These are phyloP conservation scores for Drosophila ezoana DNA, from an alignment of 2,888 invertebrate genomes.

Conservation along the genomic window DNA sequence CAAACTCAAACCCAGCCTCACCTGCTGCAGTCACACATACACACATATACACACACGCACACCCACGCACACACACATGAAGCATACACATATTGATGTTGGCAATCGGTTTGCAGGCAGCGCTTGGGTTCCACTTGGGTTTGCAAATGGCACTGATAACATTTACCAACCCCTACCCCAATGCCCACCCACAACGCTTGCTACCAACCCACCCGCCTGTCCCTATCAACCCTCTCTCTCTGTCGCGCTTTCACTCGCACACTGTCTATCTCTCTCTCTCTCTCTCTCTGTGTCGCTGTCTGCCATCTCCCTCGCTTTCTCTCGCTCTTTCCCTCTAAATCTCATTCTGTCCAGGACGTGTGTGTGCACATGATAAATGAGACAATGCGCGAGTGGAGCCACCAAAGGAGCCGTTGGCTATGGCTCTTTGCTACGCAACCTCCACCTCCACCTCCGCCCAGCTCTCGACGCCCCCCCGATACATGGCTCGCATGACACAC, in stretches of 20 bases:
- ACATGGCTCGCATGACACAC: not conserved
- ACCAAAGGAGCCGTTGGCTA: constrained; percentile 64
- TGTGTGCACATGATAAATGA: constrained; percentile 74
- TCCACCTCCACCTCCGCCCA: not conserved
- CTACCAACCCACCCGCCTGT: no score
- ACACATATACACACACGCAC: constrained; percentile 7
- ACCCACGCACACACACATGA: not conserved
- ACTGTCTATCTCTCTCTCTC: not conserved
- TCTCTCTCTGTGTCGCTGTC: not conserved
- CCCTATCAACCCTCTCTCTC: constrained; percentile 15
- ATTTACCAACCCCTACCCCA: constrained; percentile 40
- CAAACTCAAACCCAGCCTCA: constrained; percentile 51
- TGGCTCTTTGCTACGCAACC: constrained; percentile 30
- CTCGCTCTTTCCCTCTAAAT: constrained; percentile 13
- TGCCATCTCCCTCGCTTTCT: not conserved
- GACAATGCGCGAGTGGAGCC: constrained; percentile 63
- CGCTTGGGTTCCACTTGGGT: constrained; percentile 67
- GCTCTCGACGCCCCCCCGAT: no score
- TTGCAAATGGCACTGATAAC: constrained; percentile 73
- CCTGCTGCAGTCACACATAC: constrained; percentile 47
- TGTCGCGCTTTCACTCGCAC: constrained; percentile 16
- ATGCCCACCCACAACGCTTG: not conserved
- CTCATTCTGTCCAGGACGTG: constrained; percentile 52
- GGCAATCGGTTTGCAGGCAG: constrained; percentile 70
- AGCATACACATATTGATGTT: constrained; percentile 57